A percentile compares a stretch with the other conserved stretches of the same genome.
These are phyloP conservation scores for Prosapia bicincta DNA, from an alignment of 2,888 invertebrate species.

Conservation along the genomic window DNA sequence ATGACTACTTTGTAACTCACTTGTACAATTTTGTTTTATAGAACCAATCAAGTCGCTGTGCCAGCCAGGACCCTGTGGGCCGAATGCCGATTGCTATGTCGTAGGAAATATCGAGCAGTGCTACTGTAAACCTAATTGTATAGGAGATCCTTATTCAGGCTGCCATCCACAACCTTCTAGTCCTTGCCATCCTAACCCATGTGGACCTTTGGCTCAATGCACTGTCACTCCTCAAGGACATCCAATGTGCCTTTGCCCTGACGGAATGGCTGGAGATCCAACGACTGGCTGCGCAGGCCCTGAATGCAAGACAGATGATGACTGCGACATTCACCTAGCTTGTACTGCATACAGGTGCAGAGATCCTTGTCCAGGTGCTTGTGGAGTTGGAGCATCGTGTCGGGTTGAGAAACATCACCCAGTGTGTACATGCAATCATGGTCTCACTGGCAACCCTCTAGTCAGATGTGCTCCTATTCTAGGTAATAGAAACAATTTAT, in stretches of 20 bases:
- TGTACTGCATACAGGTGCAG: conserved; percentile 77
- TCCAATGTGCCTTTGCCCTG: conserved; percentile 67
- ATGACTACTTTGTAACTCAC: too few relatives aligned
- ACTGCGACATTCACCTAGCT: conserved; percentile 67
- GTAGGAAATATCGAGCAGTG: conserved; percentile 79
- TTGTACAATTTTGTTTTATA: conserved; percentile 48
- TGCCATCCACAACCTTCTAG: conserved; percentile 65
- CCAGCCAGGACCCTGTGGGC: conserved; percentile 78
- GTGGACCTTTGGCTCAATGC: conserved; percentile 75
- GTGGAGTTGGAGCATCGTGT: conserved; percentile 71
- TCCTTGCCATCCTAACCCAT: conserved; percentile 76
- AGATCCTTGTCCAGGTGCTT: conserved; percentile 79
- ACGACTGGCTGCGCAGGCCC: conserved; percentile 71
- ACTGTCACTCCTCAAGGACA: conserved; percentile 55
- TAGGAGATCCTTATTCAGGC: conserved; percentile 76
- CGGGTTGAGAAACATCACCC: conserved; percentile 75
- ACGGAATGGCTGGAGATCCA: conserved; percentile 74
- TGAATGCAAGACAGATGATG: conserved; percentile 76
- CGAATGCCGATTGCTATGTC: conserved; percentile 80
- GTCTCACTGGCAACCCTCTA: conserved; percentile 73
- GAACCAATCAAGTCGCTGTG: conserved; percentile 62
- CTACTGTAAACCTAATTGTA: conserved; percentile 70
- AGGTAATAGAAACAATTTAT: conserved; percentile 37
- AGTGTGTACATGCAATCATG: conserved; percentile 69
- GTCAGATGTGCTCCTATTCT: conserved; percentile 63